Evolutionary conservation across 2,113 vertebrate genomes (phyloP).

Genomic region (Phylloscopus trochiloides): DNA sequence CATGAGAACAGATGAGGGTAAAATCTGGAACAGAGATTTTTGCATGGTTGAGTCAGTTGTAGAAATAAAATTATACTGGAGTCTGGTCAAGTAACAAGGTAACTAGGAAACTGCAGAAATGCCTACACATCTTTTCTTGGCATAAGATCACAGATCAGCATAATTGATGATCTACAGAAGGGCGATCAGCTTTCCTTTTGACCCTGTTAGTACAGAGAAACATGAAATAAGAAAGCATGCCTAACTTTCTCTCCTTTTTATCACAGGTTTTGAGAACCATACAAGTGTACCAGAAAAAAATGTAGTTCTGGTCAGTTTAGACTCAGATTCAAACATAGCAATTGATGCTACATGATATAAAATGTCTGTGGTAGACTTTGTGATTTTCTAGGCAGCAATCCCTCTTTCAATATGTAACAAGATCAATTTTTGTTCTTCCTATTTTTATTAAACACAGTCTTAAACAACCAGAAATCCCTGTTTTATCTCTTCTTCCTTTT

Average conservation of each 20-base stretch:
- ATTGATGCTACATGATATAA: not conserved
- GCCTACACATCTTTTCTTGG: not conserved
- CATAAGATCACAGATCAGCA: not conserved
- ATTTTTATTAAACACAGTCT: not conserved
- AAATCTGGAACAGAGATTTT: not conserved
- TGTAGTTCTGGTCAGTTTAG: not conserved
- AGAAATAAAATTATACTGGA: not conserved
- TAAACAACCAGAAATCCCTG: not conserved
- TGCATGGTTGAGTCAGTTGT: not conserved
- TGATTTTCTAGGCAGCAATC: not conserved
- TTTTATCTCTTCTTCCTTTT: not conserved
- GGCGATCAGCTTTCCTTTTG: not conserved
- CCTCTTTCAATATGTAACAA: not conserved
- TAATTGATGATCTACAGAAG: not conserved
- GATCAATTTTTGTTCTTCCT: not conserved
- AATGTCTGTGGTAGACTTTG: not conserved
- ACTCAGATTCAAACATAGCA: not conserved
- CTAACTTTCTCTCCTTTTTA: not conserved
- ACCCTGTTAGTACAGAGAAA: not conserved
- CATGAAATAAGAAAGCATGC: not conserved
- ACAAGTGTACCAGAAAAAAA: not conserved
- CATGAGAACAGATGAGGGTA: not conserved
- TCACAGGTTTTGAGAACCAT: not conserved
- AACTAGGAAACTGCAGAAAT: not conserved
- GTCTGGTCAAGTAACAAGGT: not conserved